Conservation (phyloP, 2,888 invertebrate genomes). For the Blastobasis lacticolella region DNA sequence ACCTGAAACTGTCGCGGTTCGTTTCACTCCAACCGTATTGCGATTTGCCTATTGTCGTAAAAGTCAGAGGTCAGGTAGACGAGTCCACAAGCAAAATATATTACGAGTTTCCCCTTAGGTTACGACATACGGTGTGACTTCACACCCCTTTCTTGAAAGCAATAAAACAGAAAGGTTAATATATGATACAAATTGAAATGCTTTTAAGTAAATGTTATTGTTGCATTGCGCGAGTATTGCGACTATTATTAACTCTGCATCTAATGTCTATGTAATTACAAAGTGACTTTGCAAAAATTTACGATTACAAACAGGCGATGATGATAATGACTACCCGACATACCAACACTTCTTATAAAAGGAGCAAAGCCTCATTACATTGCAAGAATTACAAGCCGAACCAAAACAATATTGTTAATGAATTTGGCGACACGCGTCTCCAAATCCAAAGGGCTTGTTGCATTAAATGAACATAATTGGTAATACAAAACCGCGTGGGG, state of each 20-base stretch:
- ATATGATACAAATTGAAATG: no score
- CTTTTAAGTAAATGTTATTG: no score
- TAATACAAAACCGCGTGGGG: constrained; percentile 67
- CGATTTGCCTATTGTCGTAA: constrained; percentile 53
- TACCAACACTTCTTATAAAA: no score
- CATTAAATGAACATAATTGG: constrained; percentile 67
- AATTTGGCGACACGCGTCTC: constrained; percentile 20
- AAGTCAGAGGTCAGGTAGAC: constrained; percentile 51
- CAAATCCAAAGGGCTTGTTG: constrained; percentile 40
- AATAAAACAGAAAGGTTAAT: background rate
- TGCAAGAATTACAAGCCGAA: no score
- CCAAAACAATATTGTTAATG: constrained; percentile 14
- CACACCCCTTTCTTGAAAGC: background rate
- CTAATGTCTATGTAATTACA: no score
- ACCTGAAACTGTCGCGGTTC: constrained; percentile 65
- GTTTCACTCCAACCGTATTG: constrained; percentile 50
- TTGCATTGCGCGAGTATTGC: no score
- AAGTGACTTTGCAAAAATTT: no score
- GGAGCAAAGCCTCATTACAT: no score
- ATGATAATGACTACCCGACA: no score
- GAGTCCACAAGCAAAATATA: background rate
- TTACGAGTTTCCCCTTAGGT: constrained; percentile 4
- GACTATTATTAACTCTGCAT: no score
- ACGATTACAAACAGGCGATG: no score
- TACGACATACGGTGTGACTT: background rate